Base-by-base conservation (phyloP, 2,888 invertebrate species). In the Arrhopalites spinosus region DNA sequence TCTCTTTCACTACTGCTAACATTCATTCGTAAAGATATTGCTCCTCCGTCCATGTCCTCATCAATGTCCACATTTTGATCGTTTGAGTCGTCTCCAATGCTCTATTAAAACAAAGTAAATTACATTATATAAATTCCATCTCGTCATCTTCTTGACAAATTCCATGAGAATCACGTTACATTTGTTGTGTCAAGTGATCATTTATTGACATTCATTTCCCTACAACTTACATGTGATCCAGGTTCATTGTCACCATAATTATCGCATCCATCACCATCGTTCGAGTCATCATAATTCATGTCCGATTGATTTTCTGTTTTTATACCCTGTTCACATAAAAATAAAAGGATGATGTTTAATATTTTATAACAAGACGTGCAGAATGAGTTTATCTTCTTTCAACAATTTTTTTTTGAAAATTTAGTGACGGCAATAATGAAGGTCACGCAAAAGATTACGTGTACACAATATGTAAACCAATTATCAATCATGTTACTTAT, bases 211-310 rank as follows among this genome's bases (percentile, higher is more conserved):
- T n/a, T n/a, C n/a, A n/a, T n/a, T n/a, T n/a, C n/a, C n/a, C n/a
- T n/a, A n/a, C n/a, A n/a, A 68, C 69, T 63, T 74, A 77, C 77
- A 70, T 77, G 74, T 45, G 68, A 68, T 61, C 74, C 77, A 36
- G 69, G 78, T 36, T 82, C 81, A 63, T 81, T 78, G 72, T 82
- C 82, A 2, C 75, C 80, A 61, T 82, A 82, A 76, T 82, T 81
- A 68, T 81, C 81, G 61, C 77, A 77, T 13, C 73, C 73, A 50
- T 81, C 82, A 30, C 80, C 81, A 70, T 80, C 81, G 23, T 80
- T 80, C 11, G 81, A 81, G 63, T 81, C 81, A 1, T 79, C 82
- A 56, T 77, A 74, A 11, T 74, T 61, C 29, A 63, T 64, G 30
- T 77, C 77, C 47, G 76, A 76, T 73, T 76, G 72, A 45, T 72